Conservation (phyloP, 2,888 invertebrate genomes). For the Acanthopleura granulata region DNA sequence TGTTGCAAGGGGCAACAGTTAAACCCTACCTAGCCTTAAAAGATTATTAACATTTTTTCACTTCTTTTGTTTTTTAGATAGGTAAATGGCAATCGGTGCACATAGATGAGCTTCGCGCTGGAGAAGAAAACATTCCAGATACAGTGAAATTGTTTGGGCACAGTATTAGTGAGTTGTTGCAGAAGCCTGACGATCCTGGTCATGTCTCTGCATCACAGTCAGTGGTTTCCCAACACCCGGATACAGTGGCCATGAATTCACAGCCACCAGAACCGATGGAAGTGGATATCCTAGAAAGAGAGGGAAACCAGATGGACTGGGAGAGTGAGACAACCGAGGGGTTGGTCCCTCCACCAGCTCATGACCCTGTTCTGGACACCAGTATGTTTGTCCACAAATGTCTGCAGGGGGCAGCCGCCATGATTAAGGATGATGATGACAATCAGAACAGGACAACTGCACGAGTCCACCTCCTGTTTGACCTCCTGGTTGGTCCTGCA, state of each 20-base stretch:
- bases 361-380: not conserved
- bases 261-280: not conserved
- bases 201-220: not conserved
- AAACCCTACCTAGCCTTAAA: too few relatives aligned
- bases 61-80: constrained; percentile 39
- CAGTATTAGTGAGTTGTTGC: constrained; percentile 36
- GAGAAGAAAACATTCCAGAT: constrained; percentile 37
- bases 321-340: constrained; percentile 4
- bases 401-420: constrained; percentile 50
- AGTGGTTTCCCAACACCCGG: not conserved
- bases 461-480: constrained; percentile 44
- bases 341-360: not conserved
- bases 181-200: not conserved
- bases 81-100: constrained; percentile 63
- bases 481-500: constrained; percentile 32
- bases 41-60: not conserved
- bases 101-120: constrained; percentile 55
- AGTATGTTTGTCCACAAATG: constrained; percentile 26
- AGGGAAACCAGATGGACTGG: not conserved
- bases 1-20: not conserved
- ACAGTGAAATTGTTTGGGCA: constrained; percentile 38
- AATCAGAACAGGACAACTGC: constrained; percentile 39
- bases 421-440: constrained; percentile 45
- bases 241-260: not conserved
- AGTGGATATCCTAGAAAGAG: not conserved